Evolutionary conservation across 2,797 vertebrate species (phyloP).

Genomic region (Siniperca obscura): DNA sequence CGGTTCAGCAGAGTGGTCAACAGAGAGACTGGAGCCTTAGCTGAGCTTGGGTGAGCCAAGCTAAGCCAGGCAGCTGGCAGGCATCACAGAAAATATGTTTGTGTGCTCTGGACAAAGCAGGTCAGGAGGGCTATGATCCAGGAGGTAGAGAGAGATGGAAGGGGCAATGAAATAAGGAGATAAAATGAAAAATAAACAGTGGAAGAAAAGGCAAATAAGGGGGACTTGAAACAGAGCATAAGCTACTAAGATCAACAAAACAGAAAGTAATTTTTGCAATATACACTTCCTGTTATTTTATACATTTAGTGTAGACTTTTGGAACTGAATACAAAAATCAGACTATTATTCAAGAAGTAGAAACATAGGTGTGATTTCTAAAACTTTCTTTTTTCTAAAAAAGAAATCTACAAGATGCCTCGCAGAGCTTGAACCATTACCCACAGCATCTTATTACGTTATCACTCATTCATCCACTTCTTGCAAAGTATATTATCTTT

Average conservation of each 20-base stretch:
- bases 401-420: not conserved
- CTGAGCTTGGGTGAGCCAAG: slow-evolving; percentile 64
- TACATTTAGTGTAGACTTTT: not conserved
- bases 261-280: not conserved
- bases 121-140: slow-evolving; percentile 68
- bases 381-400: not conserved
- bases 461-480: slow-evolving; percentile 41
- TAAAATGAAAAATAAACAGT: slow-evolving; percentile 34
- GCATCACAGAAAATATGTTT: slow-evolving; percentile 74
- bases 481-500: slow-evolving; percentile 63
- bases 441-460: slow-evolving; percentile 10
- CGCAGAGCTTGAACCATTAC: not conserved
- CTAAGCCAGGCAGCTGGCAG: slow-evolving; percentile 74
- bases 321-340: not conserved
- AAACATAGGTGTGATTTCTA: slow-evolving; percentile 1
- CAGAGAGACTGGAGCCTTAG: slow-evolving; percentile 60
- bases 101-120: slow-evolving; percentile 72
- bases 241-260: slow-evolving; percentile 17
- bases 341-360: not conserved
- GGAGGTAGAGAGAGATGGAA: slow-evolving; percentile 45
- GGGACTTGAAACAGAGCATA: slow-evolving; percentile 1
- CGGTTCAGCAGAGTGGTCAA: slow-evolving; percentile 71
- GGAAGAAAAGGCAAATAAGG: not conserved
- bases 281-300: not conserved
- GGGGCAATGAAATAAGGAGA: slow-evolving; percentile 49